A percentile compares a stretch with the other conserved stretches of the same genome.
Evolutionary conservation across 2,797 vertebrate genomes (phyloP).

Genomic region (Falco berigora): DNA sequence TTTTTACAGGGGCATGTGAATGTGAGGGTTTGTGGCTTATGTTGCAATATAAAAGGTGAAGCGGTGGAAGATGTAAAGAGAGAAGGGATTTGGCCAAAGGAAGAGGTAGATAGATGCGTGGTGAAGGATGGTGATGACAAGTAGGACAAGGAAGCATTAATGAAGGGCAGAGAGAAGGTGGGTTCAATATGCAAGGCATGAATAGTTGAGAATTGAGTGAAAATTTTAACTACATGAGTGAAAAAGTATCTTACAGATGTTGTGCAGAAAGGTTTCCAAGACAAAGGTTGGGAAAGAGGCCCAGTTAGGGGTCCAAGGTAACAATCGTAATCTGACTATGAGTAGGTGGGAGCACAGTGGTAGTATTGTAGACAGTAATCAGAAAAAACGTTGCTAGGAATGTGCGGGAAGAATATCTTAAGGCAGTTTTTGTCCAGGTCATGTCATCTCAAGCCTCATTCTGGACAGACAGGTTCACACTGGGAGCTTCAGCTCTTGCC

Average conservation of each 20-base stretch:
- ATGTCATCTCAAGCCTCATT: background rate
- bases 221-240: background rate
- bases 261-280: background rate
- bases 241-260: background rate
- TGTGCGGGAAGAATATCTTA: background rate
- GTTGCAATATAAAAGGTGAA: background rate
- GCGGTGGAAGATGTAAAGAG: background rate
- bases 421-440: background rate
- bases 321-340: background rate
- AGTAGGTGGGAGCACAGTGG: background rate
- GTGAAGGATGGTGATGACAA: background rate
- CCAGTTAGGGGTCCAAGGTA: background rate
- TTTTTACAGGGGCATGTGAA: background rate
- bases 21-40: background rate
- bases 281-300: background rate
- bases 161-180: background rate
- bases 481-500: background rate
- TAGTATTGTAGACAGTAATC: background rate
- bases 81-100: background rate
- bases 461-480: background rate
- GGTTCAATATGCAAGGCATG: background rate
- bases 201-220: background rate
- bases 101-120: background rate
- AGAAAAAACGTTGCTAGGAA: background rate
- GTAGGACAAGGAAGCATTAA: background rate